Percentiles rank a stretch among this genome's conserved stretches.
phyloP scores from a whole-genome alignment of 2,113 vertebrate genomes.

The Phalacrocorax carbo region DNA sequence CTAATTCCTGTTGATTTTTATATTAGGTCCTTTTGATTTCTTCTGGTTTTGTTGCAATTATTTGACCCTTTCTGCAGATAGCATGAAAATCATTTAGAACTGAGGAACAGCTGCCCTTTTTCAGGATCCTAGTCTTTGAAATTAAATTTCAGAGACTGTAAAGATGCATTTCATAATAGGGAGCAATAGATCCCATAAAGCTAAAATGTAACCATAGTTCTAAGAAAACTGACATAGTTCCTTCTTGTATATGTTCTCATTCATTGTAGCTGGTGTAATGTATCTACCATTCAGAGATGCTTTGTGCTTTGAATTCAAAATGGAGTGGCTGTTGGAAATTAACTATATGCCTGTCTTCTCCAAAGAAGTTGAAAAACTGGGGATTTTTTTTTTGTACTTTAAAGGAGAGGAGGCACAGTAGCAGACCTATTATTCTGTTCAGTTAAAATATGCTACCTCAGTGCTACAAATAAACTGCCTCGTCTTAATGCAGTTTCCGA shows the following conservation, averaged over 20 bases:
- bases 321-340: background rate
- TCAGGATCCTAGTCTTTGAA: background rate
- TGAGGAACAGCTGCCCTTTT: background rate
- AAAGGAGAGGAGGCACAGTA: constrained; percentile 30
- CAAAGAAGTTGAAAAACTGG: constrained; percentile 48
- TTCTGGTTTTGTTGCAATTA: constrained; percentile 8
- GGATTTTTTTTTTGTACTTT: constrained; percentile 35
- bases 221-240: constrained; percentile 14
- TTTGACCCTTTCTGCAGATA: background rate
- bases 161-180: background rate
- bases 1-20: background rate
- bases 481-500: background rate
- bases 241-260: background rate
- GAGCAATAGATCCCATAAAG: background rate
- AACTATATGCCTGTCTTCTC: constrained; percentile 6
- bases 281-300: background rate
- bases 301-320: constrained; percentile 7
- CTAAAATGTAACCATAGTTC: background rate
- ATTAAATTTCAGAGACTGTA: background rate
- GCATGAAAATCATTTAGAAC: background rate
- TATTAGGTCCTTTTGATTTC: background rate
- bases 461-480: constrained; percentile 27
- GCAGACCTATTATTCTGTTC: background rate
- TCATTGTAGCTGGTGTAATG: background rate
- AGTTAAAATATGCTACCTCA: constrained; percentile 57